Conservation (phyloP, 2,888 invertebrate genomes). For the Empis livida region DNA sequence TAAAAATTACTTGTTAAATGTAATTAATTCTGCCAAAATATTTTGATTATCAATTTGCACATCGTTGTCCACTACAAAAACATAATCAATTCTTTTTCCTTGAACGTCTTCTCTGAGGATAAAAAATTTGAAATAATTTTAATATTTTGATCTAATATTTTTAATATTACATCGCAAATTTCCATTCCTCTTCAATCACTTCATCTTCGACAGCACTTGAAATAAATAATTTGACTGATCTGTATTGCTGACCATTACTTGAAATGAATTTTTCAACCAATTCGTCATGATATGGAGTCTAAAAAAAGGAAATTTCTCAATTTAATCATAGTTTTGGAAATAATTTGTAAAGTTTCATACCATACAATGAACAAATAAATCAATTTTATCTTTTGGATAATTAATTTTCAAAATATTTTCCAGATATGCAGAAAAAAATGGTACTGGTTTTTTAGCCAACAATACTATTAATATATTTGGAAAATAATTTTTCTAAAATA, state of each 20-base stretch:
- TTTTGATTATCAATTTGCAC: conserved; percentile 68
- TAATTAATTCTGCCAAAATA: conserved; percentile 59
- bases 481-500: not conserved
- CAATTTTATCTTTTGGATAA: conserved; percentile 76
- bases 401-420: conserved; percentile 48
- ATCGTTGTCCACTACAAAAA: conserved; percentile 75
- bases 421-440: conserved; percentile 79
- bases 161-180: too few species aligned
- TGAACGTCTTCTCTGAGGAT: too few species aligned
- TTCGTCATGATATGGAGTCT: too few species aligned
- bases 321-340: too few species aligned
- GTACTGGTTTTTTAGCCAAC: conserved; percentile 74
- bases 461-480: not conserved
- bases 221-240: too few species aligned
- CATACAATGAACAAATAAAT: conserved; percentile 65
- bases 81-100: conserved; percentile 61
- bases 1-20: conserved; percentile 46
- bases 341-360: conserved; percentile 32
- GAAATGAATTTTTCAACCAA: too few species aligned
- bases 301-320: too few species aligned
- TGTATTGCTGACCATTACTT: too few species aligned
- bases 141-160: too few species aligned
- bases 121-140: too few species aligned
- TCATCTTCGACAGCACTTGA: too few species aligned
- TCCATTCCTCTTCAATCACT: too few species aligned